These are phyloP conservation scores for Parnassius glacialis DNA, from an alignment of 2,888 invertebrate genomes.

Conservation along the genomic window DNA sequence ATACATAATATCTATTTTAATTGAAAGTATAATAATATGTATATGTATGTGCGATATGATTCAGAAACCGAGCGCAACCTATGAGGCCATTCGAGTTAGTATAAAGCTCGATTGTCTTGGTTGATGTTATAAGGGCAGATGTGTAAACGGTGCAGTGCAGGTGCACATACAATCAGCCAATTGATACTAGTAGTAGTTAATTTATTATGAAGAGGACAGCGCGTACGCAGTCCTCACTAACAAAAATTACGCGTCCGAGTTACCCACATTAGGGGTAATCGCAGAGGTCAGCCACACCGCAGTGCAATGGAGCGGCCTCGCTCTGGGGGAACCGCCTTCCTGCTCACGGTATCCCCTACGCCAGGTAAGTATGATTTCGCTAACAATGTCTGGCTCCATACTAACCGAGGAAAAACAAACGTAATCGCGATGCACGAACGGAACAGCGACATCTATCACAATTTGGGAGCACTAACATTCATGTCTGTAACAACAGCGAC, in stretches of 20 bases:
- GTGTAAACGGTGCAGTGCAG: no score
- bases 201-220: conserved; percentile 8
- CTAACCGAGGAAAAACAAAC: not conserved
- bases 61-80: no score
- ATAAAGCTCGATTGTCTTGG: no score
- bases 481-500: not conserved
- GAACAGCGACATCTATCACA: conserved; percentile 1
- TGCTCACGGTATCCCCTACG: conserved; percentile 15
- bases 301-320: conserved; percentile 21
- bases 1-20: no score
- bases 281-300: conserved; percentile 20
- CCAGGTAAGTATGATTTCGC: conserved; percentile 18
- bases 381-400: not conserved
- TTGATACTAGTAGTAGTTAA: no score
- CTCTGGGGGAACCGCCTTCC: conserved; percentile 14
- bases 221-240: conserved; percentile 19
- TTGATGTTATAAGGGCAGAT: no score
- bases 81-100: no score
- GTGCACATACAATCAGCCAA: no score
- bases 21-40: no score
- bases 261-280: conserved; percentile 20
- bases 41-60: no score
- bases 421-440: not conserved
- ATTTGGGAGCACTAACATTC: not conserved
- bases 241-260: conserved; percentile 22